Base-by-base conservation (phyloP, 1,140 invertebrate genomes). In the Ceratina australensis region DNA sequence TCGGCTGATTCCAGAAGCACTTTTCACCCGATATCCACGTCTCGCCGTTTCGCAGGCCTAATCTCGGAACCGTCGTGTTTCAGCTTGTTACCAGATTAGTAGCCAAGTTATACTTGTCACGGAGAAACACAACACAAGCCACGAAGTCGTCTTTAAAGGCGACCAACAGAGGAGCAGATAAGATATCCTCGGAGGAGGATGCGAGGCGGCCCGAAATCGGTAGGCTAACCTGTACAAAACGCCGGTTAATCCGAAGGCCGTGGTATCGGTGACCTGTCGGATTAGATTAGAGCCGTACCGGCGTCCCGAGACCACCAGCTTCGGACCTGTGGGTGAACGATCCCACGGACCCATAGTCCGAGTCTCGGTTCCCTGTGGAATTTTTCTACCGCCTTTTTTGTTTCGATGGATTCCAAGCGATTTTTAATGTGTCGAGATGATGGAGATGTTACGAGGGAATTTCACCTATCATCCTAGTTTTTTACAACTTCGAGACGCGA, bases 201-300 rank as follows among this genome's bases (percentile, higher is more conserved):
- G 77, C 57, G n/a, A 49, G 42, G 60, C 18, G 47, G 59, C 64
- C 64, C 75, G 72, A 81, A 84, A 85, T 88, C 87, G 78, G 87
- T 89, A 87, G 87, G 79, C 82, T 81, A 88, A 85, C 86, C 65
- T 83, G 76, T 85, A 89, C 88, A 89, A 89, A 88, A 88, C 83
- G 83, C 77, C 71, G 72, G 84, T 87, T 87, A 85, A 87, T 88
- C 84, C 81, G 79, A 82, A 54, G 74, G 57, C 80, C 80, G 81
- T 81, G 78, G 83, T 88, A 88, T 86, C 80, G 79, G 74, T 89
- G 81, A 87, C 85, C 87, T 87, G 88, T 89, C 88, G 71, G 88
- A 87, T 89, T 87, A 86, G 83, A 89, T 89, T 88, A 89, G 82
- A 65, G 74, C 42, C 72, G 57, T 57, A 59, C 61, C 67, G 77